phyloP scores from a whole-genome alignment of 2,888 invertebrate genomes.

The Cistogaster globosa region DNA sequence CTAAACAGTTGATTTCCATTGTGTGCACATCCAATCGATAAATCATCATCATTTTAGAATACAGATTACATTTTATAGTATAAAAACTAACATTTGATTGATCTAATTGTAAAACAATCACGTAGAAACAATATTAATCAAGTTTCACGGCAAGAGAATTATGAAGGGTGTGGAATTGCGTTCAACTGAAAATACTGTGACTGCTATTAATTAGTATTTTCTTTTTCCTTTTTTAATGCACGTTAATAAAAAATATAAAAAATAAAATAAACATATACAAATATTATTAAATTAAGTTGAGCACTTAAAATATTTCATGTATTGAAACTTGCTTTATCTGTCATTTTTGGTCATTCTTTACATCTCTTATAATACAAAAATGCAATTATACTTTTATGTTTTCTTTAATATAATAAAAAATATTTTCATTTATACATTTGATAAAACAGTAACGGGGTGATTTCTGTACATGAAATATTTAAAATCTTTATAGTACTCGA shows the following conservation, averaged over 20 bases:
- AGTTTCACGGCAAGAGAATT: not conserved
- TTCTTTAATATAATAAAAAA: too few relatives aligned
- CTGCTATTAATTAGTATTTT: not conserved
- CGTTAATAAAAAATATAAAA: constrained; percentile 13
- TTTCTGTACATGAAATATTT: too few relatives aligned
- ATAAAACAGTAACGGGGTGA: too few relatives aligned
- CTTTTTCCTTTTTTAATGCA: not conserved
- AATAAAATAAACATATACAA: constrained; percentile 6
- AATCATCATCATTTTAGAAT: not conserved
- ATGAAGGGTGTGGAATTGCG: not conserved
- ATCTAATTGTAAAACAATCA: constrained; percentile 59
- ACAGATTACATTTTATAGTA: not conserved
- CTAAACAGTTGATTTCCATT: not conserved
- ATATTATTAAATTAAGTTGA: constrained; percentile 18
- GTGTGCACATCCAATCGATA: not conserved
- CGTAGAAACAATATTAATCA: constrained; percentile 47
- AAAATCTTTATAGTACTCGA: too few relatives aligned
- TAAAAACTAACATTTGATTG: constrained; percentile 28
- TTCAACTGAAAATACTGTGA: not conserved
- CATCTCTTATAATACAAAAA: too few relatives aligned
- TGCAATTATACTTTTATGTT: too few relatives aligned
- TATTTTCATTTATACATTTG: too few relatives aligned
- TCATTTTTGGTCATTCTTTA: not conserved
- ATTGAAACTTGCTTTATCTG: constrained; percentile 11
- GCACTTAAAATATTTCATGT: constrained; percentile 18